A percentile compares a stretch with the other conserved stretches of the same genome.
phyloP scores from a whole-genome alignment of 2,113 vertebrate genomes.

The Ciconia stormi region DNA sequence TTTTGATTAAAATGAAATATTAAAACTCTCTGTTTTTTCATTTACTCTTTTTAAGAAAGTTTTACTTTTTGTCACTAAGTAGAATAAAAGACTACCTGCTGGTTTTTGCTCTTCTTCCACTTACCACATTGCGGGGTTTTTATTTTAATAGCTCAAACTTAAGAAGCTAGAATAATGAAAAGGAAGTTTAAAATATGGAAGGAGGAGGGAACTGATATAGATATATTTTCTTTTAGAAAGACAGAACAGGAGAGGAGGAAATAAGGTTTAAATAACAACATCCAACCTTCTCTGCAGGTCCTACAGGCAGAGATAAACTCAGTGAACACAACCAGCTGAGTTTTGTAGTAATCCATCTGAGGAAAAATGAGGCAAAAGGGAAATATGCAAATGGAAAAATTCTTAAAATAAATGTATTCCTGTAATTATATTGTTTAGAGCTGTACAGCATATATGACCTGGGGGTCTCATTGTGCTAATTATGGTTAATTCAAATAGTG shows the following conservation, averaged over 20 bases:
- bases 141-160: not conserved
- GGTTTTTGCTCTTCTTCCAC: not conserved
- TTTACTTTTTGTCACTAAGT: not conserved
- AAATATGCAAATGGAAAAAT: not conserved
- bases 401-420: not conserved
- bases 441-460: not conserved
- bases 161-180: not conserved
- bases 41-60: not conserved
- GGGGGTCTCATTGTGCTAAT: not conserved
- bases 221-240: not conserved
- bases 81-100: not conserved
- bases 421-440: not conserved
- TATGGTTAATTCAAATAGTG: not conserved
- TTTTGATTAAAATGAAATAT: not conserved
- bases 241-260: not conserved
- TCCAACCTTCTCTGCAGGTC: not conserved
- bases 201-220: not conserved
- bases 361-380: not conserved
- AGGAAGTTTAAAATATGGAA: not conserved
- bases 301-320: not conserved
- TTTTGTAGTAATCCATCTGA: not conserved
- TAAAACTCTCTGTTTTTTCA: not conserved
- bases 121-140: not conserved
- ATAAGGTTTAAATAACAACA: not conserved
- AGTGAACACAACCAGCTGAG: not conserved